A percentile compares a stretch with the other conserved stretches of the same genome.
Evolutionary conservation across 2,113 vertebrate genomes (phyloP).

Genomic region (Pithys albifrons): DNA sequence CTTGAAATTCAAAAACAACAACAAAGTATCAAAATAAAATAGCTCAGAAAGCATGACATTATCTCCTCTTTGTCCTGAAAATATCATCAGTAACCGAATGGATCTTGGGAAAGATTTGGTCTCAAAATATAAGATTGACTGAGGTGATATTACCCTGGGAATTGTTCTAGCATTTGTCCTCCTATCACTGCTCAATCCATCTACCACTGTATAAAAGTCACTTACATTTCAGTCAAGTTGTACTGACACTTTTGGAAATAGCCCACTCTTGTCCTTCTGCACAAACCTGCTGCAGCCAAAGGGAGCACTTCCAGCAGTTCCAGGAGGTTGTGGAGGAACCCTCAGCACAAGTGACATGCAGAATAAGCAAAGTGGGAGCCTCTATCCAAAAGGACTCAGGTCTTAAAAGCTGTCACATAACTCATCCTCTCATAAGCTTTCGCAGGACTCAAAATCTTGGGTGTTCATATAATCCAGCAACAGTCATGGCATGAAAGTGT

Average conservation of each 20-base stretch:
- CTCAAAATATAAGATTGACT: not conserved
- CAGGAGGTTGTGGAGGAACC: not conserved
- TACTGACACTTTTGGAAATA: not conserved
- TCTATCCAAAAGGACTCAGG: not conserved
- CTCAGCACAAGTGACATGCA: not conserved
- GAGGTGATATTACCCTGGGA: not conserved
- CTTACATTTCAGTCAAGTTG: not conserved
- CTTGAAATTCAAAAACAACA: not conserved
- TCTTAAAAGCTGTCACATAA: not conserved
- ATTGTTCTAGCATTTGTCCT: not conserved
- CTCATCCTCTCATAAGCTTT: not conserved
- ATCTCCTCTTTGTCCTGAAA: not conserved
- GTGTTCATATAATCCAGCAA: not conserved
- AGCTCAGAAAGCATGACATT: not conserved
- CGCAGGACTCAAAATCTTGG: accelerated
- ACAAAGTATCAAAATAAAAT: not conserved
- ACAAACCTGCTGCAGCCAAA: not conserved
- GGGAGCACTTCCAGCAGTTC: not conserved
- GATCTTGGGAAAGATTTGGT: not conserved
- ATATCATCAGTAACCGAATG: not conserved
- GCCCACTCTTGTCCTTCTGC: accelerated
- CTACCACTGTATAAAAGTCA: not conserved
- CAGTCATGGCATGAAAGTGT: not conserved
- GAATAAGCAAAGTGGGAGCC: not conserved
- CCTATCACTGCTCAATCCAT: not conserved